Base-by-base conservation (phyloP, 2,888 invertebrate genomes). In the Stenolophus ochropezus region DNA sequence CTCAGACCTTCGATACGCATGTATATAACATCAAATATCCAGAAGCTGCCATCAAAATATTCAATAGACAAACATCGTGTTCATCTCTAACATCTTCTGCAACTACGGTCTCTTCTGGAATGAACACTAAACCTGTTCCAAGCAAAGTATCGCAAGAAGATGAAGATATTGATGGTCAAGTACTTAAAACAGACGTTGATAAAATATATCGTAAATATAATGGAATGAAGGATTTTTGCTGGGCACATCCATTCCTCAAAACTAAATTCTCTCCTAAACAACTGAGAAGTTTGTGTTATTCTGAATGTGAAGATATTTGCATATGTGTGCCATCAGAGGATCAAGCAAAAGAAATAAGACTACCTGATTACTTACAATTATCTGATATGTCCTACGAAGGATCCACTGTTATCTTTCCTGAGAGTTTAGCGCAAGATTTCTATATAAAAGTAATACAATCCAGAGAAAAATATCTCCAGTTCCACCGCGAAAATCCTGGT, bases 401-500 rank as follows among this genome's bases (percentile, higher is more conserved):
- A 16, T 75, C 75, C 0, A 27, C 53, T 3, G 4, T 75, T 11
- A 53, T 53, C 11, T 75, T 75, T 16, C 75, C 75, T 1, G 75
- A 53, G 3, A 51, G 25, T 53, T 27, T 75, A 16, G 25, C 27
- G 8, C 51, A 75, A 83, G 75, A 85, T 47, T 86, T 86, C 49
- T 83, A 85, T 4, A 83, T 87, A 27, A 83, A 85, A 27, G 84
- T 88, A 75, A 65, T 88, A 33, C 84, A 86, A 71, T 85, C 86
- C 14, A 86, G 88, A 80, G 83, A 85, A 71, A 80, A 85, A 2
- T 89, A 89, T 79, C 76, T 86, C 2, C 83, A 87, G 16, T 85
- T 88, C 18, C 88, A 89, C 73, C 73, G 83, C 23, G 83, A 85
- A 25, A 87, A 87, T 77, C 88, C 88, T n/a, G 89, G 89, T 75